phyloP scores from a whole-genome alignment of 2,113 vertebrate genomes.

The Leptodactylus fuscus region DNA sequence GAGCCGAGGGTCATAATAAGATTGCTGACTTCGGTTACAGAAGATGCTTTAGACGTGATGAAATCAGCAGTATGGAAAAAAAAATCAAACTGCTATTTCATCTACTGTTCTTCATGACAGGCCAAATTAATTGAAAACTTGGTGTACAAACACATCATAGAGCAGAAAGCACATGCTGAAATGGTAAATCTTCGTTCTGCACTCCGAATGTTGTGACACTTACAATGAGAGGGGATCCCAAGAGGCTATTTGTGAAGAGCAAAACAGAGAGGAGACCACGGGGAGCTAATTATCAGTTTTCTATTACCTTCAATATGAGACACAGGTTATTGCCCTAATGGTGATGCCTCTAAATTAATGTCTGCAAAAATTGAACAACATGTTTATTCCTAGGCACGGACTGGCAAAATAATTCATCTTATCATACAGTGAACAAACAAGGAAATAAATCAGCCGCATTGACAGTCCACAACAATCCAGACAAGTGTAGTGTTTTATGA shows the following conservation, averaged over 20 bases:
- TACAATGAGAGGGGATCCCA: constrained; percentile 8
- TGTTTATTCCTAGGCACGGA: constrained; percentile 18
- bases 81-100: constrained; percentile 29
- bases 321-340: constrained; percentile 6
- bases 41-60: neutral
- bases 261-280: constrained; percentile 35
- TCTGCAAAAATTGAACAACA: constrained; percentile 37
- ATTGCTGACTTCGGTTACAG: neutral
- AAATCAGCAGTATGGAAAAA: neutral
- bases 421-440: constrained; percentile 17
- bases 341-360: constrained; percentile 30
- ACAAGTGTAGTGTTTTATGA: neutral
- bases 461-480: neutral
- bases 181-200: neutral
- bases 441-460: neutral
- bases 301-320: constrained; percentile 20
- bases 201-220: constrained; percentile 10
- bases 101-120: constrained; percentile 2
- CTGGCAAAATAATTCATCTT: neutral
- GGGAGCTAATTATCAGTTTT: constrained; percentile 55
- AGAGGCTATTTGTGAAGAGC: constrained; percentile 30
- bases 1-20: neutral
- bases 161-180: neutral
- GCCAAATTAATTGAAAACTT: constrained; percentile 12
- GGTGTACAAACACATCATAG: neutral